Evolutionary conservation across 2,797 vertebrate species (phyloP).

Genomic region (Pangasius krempfi): DNA sequence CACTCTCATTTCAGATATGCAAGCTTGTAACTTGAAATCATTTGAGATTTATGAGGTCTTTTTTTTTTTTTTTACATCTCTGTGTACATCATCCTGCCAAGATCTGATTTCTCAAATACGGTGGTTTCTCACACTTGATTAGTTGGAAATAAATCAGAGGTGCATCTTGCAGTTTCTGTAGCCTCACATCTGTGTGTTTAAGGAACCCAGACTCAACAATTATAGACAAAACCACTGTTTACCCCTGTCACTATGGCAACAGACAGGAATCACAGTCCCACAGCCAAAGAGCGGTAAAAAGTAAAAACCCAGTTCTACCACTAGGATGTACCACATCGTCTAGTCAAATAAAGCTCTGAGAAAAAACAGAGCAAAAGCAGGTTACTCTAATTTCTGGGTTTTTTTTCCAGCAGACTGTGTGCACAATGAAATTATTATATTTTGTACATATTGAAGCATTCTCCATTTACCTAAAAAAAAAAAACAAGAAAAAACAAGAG

Average conservation of each 20-base stretch:
- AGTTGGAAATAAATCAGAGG: not conserved
- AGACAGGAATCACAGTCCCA: conserved; percentile 4
- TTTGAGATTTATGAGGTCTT: not conserved
- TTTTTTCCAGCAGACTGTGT: not conserved
- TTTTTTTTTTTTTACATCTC: not conserved
- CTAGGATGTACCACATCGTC: not conserved
- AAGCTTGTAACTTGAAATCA: not conserved
- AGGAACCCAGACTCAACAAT: not conserved
- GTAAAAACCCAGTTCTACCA: not conserved
- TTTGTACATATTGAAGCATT: not conserved
- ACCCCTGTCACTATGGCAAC: conserved; percentile 2
- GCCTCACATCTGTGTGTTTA: not conserved
- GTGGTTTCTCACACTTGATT: not conserved
- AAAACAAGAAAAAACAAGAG: not conserved
- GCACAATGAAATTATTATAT: not conserved
- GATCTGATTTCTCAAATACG: not conserved
- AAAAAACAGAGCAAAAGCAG: not conserved
- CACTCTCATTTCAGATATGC: not conserved
- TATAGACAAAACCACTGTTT: conserved; percentile 10
- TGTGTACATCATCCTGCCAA: not conserved
- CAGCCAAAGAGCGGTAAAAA: not conserved
- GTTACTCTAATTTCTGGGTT: too few relatives aligned
- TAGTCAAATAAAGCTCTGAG: not conserved
- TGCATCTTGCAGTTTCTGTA: not conserved
- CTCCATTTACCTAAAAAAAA: not conserved